Conservation (phyloP, 2,113 vertebrate species). For the Seriola dumerili region DNA sequence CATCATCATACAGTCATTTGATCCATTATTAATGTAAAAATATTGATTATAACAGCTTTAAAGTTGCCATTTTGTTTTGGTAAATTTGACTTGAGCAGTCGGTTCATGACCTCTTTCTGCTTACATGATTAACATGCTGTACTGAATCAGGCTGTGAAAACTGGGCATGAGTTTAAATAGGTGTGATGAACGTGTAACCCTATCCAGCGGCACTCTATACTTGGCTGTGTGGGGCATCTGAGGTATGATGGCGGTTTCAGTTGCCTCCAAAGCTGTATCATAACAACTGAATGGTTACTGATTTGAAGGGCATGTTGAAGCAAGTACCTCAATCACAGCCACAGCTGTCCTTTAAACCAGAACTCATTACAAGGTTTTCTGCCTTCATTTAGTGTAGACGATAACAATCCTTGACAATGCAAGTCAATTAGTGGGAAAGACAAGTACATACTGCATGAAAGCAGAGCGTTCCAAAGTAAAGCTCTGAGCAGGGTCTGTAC, state of each 20-base stretch:
- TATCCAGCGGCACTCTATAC: slow-evolving; percentile 54
- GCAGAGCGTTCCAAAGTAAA: slow-evolving; percentile 55
- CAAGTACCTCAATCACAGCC: slow-evolving; percentile 60
- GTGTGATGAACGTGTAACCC: slow-evolving; percentile 71
- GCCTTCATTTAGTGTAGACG: slow-evolving; percentile 55
- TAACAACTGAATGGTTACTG: slow-evolving; percentile 58
- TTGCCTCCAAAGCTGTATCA: slow-evolving; percentile 53
- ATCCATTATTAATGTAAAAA: background rate
- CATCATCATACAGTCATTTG: background rate
- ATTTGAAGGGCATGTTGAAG: slow-evolving; percentile 66
- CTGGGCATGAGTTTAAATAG: slow-evolving; percentile 70
- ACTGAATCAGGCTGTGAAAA: slow-evolving; percentile 59
- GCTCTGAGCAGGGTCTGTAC: slow-evolving; percentile 36
- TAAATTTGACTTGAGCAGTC: slow-evolving; percentile 39
- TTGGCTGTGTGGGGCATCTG: slow-evolving; percentile 53
- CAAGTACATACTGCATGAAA: slow-evolving; percentile 78
- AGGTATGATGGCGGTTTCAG: slow-evolving; percentile 45
- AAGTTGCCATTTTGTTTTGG: slow-evolving; percentile 21
- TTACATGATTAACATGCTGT: slow-evolving; percentile 59
- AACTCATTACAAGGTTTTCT: slow-evolving; percentile 59
- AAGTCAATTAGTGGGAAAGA: slow-evolving; percentile 79
- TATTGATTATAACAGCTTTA: background rate
- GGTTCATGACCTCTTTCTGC: slow-evolving; percentile 50
- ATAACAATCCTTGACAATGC: slow-evolving; percentile 78
- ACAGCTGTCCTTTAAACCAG: slow-evolving; percentile 74